These are phyloP conservation scores for Phenacoccus solenopsis DNA, from an alignment of 1,140 invertebrate genomes.

Conservation along the genomic window DNA sequence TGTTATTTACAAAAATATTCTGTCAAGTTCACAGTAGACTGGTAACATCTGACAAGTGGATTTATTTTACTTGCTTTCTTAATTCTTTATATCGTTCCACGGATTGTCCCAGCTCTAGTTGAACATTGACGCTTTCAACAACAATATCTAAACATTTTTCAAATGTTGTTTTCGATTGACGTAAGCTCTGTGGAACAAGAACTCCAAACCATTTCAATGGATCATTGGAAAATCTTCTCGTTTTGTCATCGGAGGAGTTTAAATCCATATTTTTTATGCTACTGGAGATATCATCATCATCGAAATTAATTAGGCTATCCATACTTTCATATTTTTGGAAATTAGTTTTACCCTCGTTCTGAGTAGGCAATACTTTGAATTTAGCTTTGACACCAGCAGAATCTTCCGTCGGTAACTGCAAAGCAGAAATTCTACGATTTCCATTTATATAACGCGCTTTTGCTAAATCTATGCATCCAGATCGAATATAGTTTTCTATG, in stretches of 20 bases:
- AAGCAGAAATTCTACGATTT: slow-evolving; percentile 46
- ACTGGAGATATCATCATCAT: background rate
- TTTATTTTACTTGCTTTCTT: too few species aligned
- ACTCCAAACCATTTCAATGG: slow-evolving; percentile 64
- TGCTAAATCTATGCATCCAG: slow-evolving; percentile 46
- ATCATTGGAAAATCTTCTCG: slow-evolving; percentile 34
- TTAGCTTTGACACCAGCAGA: slow-evolving; percentile 42
- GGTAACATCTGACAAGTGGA: too few species aligned
- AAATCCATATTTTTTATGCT: slow-evolving; percentile 6
- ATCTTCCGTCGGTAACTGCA: slow-evolving; percentile 49
- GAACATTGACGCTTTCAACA: slow-evolving; percentile 48
- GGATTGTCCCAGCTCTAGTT: slow-evolving; percentile 37
- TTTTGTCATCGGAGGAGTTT: background rate
- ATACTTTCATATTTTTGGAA: slow-evolving; percentile 27
- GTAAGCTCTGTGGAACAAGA: slow-evolving; percentile 53
- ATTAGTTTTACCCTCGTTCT: slow-evolving; percentile 33
- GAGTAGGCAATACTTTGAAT: slow-evolving; percentile 31
- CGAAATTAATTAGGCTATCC: background rate
- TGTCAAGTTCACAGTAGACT: too few species aligned
- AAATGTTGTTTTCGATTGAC: slow-evolving; percentile 50
- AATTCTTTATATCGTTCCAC: background rate
- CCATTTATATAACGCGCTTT: slow-evolving; percentile 60
- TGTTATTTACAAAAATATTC: too few species aligned
- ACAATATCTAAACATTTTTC: slow-evolving; percentile 46
- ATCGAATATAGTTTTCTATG: slow-evolving; percentile 47